Evolutionary conservation across 2,113 vertebrate genomes (phyloP).

Genomic region (Cisticola juncidis): DNA sequence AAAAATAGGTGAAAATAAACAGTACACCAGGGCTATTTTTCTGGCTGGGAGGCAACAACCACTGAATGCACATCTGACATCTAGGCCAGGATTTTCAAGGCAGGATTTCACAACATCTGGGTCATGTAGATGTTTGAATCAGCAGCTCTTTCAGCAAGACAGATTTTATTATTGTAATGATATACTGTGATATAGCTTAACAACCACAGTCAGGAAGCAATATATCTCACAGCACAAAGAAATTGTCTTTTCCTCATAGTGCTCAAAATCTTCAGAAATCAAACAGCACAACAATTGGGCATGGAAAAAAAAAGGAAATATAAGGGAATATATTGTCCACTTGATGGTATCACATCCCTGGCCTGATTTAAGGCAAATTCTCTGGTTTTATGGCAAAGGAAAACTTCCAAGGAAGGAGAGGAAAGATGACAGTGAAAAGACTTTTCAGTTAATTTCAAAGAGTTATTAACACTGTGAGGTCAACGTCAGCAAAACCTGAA

Average conservation of each 20-base stretch:
- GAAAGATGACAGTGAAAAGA: not conserved
- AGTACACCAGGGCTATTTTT: not conserved
- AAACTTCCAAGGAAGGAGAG: not conserved
- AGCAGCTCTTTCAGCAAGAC: not conserved
- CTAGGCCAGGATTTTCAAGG: not conserved
- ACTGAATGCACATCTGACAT: not conserved
- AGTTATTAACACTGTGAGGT: not conserved
- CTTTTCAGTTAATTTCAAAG: not conserved
- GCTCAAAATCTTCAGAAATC: not conserved
- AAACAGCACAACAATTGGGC: not conserved
- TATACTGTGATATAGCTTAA: not conserved
- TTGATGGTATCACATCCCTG: not conserved
- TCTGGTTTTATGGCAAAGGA: not conserved
- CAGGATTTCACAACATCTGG: not conserved
- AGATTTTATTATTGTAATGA: not conserved
- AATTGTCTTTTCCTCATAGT: not conserved
- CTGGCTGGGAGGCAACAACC: not conserved
- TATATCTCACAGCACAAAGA: not conserved
- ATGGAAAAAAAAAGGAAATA: not conserved
- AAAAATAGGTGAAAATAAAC: not conserved
- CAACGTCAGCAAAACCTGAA: not conserved
- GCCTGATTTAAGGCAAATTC: not conserved
- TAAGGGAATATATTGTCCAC: not conserved
- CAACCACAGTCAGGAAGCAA: not conserved
- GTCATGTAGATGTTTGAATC: not conserved